Conservation (phyloP, 2,888 invertebrate species). For the Folsomia candida region DNA sequence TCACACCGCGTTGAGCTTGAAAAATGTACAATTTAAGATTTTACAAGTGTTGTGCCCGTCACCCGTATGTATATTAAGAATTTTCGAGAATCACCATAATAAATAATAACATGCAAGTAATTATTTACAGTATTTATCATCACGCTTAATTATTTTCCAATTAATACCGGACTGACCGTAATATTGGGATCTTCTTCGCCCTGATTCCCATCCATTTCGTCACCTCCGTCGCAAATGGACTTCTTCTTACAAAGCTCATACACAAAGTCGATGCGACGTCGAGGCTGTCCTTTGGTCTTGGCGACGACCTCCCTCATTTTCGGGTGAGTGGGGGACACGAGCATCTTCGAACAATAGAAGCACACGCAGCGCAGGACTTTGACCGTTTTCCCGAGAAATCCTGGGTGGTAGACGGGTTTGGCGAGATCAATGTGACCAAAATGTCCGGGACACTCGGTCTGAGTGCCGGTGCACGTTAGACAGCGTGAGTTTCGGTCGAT, state of each 20-base stretch:
- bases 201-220: slow-evolving; percentile 91
- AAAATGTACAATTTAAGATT: not conserved
- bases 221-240: slow-evolving; percentile 95
- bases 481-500: slow-evolving; percentile 89
- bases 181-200: slow-evolving; percentile 54
- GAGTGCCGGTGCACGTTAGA: slow-evolving; percentile 94
- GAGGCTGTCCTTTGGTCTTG: slow-evolving; percentile 93
- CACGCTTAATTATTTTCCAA: too few relatives aligned
- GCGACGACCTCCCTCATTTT: slow-evolving; percentile 90
- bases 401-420: slow-evolving; percentile 97
- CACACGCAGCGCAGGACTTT: slow-evolving; percentile 96
- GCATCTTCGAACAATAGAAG: slow-evolving; percentile 94
- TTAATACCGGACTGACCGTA: too few relatives aligned
- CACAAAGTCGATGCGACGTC: slow-evolving; percentile 88
- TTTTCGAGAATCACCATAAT: not conserved
- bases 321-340: slow-evolving; percentile 85
- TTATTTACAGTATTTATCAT: too few relatives aligned
- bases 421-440: slow-evolving; percentile 98
- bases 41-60: too few relatives aligned
- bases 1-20: not conserved
- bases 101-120: too few relatives aligned
- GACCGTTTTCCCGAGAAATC: slow-evolving; percentile 93
- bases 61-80: too few relatives aligned
- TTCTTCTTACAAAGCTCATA: slow-evolving; percentile 97
- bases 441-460: slow-evolving; percentile 98